phyloP scores from a whole-genome alignment of 2,888 invertebrate genomes.

The Synanthedon myopaeformis region DNA sequence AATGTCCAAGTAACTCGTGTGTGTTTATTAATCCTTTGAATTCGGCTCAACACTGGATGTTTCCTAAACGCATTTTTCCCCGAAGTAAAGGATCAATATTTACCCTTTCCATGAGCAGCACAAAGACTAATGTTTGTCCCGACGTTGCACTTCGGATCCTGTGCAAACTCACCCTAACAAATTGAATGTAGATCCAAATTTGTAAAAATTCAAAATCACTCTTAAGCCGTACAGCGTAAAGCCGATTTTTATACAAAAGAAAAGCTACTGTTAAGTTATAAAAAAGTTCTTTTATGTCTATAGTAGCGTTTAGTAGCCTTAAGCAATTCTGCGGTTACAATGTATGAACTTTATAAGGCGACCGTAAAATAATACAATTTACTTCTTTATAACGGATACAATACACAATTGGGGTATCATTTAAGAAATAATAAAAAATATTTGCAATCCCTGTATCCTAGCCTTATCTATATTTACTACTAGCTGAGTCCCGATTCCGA shows the following conservation, averaged over 20 bases:
- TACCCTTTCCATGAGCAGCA: slow-evolving; percentile 57
- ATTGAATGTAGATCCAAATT: slow-evolving; percentile 31
- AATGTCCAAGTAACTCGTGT: too few relatives aligned
- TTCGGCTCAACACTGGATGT: slow-evolving; percentile 15
- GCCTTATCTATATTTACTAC: too few relatives aligned
- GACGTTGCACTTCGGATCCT: slow-evolving; percentile 66
- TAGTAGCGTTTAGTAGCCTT: slow-evolving; percentile 64
- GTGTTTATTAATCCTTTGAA: neutral
- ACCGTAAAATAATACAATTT: slow-evolving; percentile 18
- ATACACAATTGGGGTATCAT: too few relatives aligned
- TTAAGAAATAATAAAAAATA: too few relatives aligned
- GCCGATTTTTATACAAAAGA: slow-evolving; percentile 16
- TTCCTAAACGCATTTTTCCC: slow-evolving; percentile 65
- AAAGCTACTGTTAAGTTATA: slow-evolving; percentile 34
- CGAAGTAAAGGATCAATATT: slow-evolving; percentile 64
- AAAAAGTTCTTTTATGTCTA: slow-evolving; percentile 54
- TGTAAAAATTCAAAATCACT: slow-evolving; percentile 11
- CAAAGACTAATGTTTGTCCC: slow-evolving; percentile 63
- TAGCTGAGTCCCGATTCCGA: too few relatives aligned
- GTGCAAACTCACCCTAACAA: slow-evolving; percentile 61
- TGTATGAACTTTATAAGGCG: slow-evolving; percentile 40
- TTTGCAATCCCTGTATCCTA: too few relatives aligned
- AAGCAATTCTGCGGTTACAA: slow-evolving; percentile 53
- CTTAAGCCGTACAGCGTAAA: slow-evolving; percentile 18
- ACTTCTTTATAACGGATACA: too few relatives aligned